Evolutionary conservation across 2,888 invertebrate species (phyloP).

Genomic region (Furcula furcula): DNA sequence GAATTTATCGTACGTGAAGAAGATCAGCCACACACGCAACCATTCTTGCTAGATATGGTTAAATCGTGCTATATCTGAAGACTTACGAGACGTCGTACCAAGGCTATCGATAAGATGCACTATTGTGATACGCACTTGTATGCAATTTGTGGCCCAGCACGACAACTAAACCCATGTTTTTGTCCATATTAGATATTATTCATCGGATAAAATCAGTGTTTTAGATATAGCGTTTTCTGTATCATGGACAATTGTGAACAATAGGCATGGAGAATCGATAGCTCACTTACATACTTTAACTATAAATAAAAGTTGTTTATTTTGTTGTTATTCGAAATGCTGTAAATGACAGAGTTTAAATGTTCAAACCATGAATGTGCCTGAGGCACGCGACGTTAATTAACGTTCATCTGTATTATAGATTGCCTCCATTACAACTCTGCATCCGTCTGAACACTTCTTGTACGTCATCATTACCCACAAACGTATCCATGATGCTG

Average conservation of each 20-base stretch:
- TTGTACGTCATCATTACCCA: constrained; percentile 9
- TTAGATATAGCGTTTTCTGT: background rate
- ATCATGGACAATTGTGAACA: too few relatives aligned
- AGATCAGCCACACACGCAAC: constrained; percentile 49
- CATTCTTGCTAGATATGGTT: constrained; percentile 32
- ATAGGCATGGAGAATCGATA: too few relatives aligned
- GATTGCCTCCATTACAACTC: background rate
- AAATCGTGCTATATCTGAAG: constrained; percentile 40
- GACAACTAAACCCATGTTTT: constrained; percentile 30
- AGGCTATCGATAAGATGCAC: constrained; percentile 34
- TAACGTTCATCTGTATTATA: too few relatives aligned
- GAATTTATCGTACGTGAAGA: constrained; percentile 44
- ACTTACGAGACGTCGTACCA: constrained; percentile 36
- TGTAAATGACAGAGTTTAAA: too few relatives aligned
- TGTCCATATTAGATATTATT: constrained; percentile 22
- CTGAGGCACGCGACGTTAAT: too few relatives aligned
- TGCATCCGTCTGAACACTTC: background rate
- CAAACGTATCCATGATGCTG: constrained; percentile 21
- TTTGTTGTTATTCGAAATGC: too few relatives aligned
- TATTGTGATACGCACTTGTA: constrained; percentile 29
- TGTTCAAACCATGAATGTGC: too few relatives aligned
- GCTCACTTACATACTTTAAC: too few relatives aligned
- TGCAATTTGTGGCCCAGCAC: constrained; percentile 31
- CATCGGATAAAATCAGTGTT: background rate
- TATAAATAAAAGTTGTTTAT: too few relatives aligned